Conservation (phyloP, 2,797 vertebrate species). For the Micrastur ruficollis region DNA sequence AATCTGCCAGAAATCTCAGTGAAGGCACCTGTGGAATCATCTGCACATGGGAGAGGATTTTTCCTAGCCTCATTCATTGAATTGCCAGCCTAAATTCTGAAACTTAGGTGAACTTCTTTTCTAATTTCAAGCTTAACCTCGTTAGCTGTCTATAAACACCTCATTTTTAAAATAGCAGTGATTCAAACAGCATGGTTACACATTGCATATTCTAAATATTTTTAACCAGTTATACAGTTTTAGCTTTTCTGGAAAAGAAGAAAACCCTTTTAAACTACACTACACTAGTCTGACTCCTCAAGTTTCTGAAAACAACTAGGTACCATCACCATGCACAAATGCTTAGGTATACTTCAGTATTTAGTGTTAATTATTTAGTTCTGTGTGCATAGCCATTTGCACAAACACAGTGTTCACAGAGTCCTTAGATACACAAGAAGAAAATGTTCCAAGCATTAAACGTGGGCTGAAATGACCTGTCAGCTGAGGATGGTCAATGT, state of each 20-base stretch:
- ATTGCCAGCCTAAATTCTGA: background rate
- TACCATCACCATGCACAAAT: background rate
- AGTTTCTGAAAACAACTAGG: background rate
- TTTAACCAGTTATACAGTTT: background rate
- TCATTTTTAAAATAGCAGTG: background rate
- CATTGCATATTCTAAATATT: background rate
- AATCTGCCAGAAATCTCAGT: background rate
- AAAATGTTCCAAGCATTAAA: constrained; percentile 1
- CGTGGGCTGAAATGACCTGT: background rate
- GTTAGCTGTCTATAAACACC: background rate
- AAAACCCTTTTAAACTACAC: background rate
- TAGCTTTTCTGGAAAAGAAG: background rate
- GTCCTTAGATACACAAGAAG: background rate
- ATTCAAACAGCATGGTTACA: background rate
- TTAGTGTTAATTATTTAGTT: background rate
- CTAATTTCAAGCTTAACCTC: background rate
- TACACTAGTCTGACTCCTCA: background rate
- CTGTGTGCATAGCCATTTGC: background rate
- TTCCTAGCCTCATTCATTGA: background rate
- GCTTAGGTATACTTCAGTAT: background rate
- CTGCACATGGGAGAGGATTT: background rate
- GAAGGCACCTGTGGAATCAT: background rate
- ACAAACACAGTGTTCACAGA: background rate
- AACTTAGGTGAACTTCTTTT: background rate
- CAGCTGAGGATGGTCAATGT: background rate